phyloP scores from a whole-genome alignment of 2,113 vertebrate species.

The Scomber colias region DNA sequence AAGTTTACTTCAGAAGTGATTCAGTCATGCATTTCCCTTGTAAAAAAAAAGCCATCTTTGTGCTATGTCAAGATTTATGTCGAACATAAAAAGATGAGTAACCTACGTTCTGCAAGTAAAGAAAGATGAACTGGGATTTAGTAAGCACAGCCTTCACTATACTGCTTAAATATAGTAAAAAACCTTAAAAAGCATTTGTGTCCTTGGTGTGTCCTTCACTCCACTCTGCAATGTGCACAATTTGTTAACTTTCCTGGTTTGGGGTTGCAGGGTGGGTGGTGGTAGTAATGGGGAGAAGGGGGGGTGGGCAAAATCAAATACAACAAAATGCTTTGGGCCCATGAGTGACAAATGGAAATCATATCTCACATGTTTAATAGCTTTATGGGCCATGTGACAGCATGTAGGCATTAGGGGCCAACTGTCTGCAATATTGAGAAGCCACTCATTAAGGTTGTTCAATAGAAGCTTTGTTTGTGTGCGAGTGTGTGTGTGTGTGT shows the following conservation, averaged over 20 bases:
- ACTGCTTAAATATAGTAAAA: conserved; percentile 28
- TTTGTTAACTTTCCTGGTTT: conserved; percentile 23
- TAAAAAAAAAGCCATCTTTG: not conserved
- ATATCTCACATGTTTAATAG: conserved; percentile 41
- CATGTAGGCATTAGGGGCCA: conserved; percentile 31
- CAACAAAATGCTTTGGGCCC: conserved; percentile 16
- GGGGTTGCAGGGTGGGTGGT: not conserved
- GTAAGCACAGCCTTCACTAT: not conserved
- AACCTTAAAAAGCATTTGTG: conserved; percentile 55
- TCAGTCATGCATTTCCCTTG: not conserved
- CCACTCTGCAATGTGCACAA: conserved; percentile 35
- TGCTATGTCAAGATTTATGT: conserved; percentile 3
- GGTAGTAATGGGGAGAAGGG: not conserved
- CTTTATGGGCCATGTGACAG: conserved; percentile 58
- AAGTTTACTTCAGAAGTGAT: not conserved
- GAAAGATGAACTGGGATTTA: not conserved
- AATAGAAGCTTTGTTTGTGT: conserved; percentile 19
- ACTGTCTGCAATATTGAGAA: conserved; percentile 66
- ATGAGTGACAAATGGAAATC: conserved; percentile 33
- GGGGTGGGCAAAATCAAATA: not conserved
- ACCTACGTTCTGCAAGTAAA: conserved; percentile 2
- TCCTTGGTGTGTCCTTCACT: conserved; percentile 85
- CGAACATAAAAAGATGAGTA: not conserved
- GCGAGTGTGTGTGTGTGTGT: conserved; percentile 2
- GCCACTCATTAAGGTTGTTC: conserved; percentile 51